Percentiles rank a stretch among this genome's conserved stretches.
phyloP scores from a whole-genome alignment of 2,888 invertebrate genomes.

The Hypolimnas misippus region DNA sequence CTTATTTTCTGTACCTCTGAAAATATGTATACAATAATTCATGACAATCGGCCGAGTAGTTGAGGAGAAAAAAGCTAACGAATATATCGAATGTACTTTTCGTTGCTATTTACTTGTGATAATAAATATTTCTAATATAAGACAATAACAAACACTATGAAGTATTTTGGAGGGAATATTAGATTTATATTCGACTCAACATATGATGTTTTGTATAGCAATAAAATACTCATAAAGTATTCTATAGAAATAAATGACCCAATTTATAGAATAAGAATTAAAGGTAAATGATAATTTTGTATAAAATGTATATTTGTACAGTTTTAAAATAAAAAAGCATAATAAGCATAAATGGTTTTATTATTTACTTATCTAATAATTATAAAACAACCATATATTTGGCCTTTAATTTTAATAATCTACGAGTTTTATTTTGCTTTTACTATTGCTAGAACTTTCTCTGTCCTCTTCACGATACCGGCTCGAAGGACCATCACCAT shows the following conservation, averaged over 20 bases:
- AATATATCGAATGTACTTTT: no score
- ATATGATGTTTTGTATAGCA: no score
- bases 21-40: no score
- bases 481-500: constrained; percentile 43
- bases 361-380: constrained; percentile 39
- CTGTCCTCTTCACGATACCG: constrained; percentile 41
- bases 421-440: constrained; percentile 70
- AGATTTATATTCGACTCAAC: no score
- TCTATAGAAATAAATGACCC: neutral
- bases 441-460: constrained; percentile 46
- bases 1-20: no score
- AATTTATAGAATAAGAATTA: neutral
- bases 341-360: constrained; percentile 34
- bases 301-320: constrained; percentile 26
- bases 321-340: constrained; percentile 20
- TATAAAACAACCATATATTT: constrained; percentile 28
- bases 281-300: constrained; percentile 23
- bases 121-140: no score
- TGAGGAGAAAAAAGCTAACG: no score
- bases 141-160: no score
- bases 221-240: no score
- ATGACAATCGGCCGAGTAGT: no score
- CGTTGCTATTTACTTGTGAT: no score
- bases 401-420: constrained; percentile 58
- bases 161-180: no score